Evolutionary conservation across 1,140 invertebrate genomes (phyloP).

Genomic region (Neodiprion fabricii): DNA sequence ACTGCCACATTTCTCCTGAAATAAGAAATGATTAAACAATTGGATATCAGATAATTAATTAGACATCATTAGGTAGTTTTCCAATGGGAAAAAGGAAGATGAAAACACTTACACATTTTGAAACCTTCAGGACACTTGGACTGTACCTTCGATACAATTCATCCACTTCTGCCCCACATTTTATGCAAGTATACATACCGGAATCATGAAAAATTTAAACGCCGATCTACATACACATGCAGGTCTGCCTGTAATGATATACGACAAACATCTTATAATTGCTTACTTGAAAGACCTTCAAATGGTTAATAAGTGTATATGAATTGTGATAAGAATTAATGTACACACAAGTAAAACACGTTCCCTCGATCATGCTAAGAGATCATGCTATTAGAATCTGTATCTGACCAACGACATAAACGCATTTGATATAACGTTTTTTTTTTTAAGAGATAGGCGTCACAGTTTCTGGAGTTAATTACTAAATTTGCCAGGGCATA

Average conservation of each 20-base stretch:
- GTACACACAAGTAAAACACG: too few relatives aligned
- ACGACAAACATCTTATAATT: not conserved
- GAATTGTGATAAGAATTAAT: too few relatives aligned
- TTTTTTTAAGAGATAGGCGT: too few relatives aligned
- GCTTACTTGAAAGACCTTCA: too few relatives aligned
- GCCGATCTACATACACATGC: not conserved
- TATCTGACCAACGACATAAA: too few relatives aligned
- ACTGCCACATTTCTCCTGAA: conserved; percentile 74
- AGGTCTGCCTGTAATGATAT: not conserved
- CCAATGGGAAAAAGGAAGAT: not conserved
- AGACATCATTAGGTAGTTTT: conserved; percentile 19
- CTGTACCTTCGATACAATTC: conserved; percentile 73
- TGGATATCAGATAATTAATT: conserved; percentile 12
- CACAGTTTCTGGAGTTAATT: too few relatives aligned
- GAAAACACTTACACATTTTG: conserved; percentile 71
- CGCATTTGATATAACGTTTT: too few relatives aligned
- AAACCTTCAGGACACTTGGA: conserved; percentile 72
- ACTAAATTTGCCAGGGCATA: too few relatives aligned
- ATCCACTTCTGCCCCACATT: conserved; percentile 68
- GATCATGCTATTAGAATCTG: too few relatives aligned
- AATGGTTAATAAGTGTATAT: too few relatives aligned
- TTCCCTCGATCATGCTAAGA: too few relatives aligned
- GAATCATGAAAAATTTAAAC: not conserved
- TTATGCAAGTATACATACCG: conserved; percentile 68
- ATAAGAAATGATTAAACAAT: conserved; percentile 34